Base-by-base conservation (phyloP, 2,797 vertebrate species). In the Alcedo atthis region DNA sequence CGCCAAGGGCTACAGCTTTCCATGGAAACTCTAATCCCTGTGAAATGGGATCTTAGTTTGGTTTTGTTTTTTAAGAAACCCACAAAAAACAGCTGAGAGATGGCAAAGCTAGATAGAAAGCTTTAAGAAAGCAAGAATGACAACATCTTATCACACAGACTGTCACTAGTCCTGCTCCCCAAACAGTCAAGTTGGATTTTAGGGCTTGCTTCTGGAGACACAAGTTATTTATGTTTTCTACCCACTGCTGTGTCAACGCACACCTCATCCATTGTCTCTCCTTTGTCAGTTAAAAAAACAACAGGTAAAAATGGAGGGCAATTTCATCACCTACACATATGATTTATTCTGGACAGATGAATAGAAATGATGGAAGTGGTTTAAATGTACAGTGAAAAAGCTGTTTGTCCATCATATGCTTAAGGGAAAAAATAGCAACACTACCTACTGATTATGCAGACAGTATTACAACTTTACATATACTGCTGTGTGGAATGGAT, bases 11-110 rank as follows among this genome's bases (percentile, higher is more conserved):
- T 92, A 46, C 51, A 66, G 81, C 79, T 96, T 73, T 89, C 94
- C 84, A 81, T 95, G 94, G 96, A 95, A 96, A 96, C 93, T 87
- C 81, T 92, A 90, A 94, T 93, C 88, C 69, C 66, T 89, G 62
- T 68, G 73, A 95, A 93, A 96, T 25, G 48, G 73, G 84, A 92
- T 90, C 81, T 78, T 28, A 15, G 40, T 42, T 87, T 68, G 57
- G 2, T 92, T 94, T 85, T 93, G 71, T 81, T 90, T 92, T 94
- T 89, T 33, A 90, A 89, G 86, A 92, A 95, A 81, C 43, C 20
- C 79, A 55, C 30, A 61, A 83, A 93, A 92, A 92, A 53, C 25
- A 90, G 59, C 73, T 35, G 46, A 82, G 51, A 77, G 73, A 89
- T 87, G 0, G 1, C 25, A 78, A 81, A 80, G 43, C 62, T 59